Base-by-base conservation (phyloP, 2,888 invertebrate genomes). In the Chironomus riparius region DNA sequence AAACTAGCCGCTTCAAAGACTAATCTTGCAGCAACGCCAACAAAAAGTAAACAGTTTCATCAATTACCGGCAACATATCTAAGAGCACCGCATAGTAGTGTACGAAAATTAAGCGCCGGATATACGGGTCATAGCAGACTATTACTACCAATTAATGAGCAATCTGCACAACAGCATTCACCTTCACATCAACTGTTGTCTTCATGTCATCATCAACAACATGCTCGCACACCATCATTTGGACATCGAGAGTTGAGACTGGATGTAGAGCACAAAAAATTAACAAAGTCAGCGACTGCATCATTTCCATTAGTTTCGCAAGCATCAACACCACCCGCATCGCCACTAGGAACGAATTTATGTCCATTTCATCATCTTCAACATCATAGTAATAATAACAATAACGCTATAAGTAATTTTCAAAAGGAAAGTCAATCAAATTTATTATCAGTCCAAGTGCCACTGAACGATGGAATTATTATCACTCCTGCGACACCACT, bases 31-130 rank as follows among this genome's bases (percentile, higher is more conserved):
- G 81, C 82, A 77, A 83, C 82, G 76, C 83, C 83, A 68, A 82
- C 82, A 21, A 81, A 82, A 76, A 85, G 85, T 79, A 86, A 87
- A 78, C 87, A 87, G 79, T 87, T 86, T 81, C 87, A 87, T 81
- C 87, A 87, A 81, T 85, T 87, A 81, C 86, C 86, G 77, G 84
- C 85, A 70, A 83, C 79, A 78, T 86, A 85, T 78, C 78, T 84
- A 78, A 82, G 84, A 65, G 81, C 84, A n/a, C 84, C 84, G 24
- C 78, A 78, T 73, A 80, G 82, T 48, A 3, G 13, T 13, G 79
- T 79, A 22, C 82, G 84, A 76, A 84, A 84, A 77, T 80, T 84
- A 61, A 84, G 84, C 79, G 82, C 83, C 78, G 83, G 82, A 76
- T 78, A 77, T 77, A 83, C 83, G 77, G 83, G 83, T 76, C 80